Conservation (phyloP, 2,113 vertebrate genomes). For the Nansenia antarctica region DNA sequence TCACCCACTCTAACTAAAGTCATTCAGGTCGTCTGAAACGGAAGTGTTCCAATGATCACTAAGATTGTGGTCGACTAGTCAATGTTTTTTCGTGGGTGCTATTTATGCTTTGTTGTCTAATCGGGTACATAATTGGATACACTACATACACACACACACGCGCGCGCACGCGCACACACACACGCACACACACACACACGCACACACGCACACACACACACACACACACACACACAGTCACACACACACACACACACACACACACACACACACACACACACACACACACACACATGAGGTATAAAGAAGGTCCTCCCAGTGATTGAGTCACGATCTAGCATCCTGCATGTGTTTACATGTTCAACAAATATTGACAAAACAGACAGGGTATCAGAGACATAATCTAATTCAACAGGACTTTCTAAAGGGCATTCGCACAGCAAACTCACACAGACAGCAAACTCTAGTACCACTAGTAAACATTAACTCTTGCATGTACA, state of each 20-base stretch:
- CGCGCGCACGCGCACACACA: no score
- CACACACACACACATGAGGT: no score
- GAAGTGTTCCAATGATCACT: neutral
- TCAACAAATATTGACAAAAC: slow-evolving; percentile 27
- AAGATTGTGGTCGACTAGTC: no score
- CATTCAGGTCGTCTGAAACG: neutral
- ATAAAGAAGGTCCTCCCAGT: neutral
- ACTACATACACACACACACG: no score
- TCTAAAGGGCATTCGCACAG: neutral
- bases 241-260: no score
- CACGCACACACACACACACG: no score
- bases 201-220: no score
- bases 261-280: no score
- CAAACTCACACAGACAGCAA: slow-evolving; percentile 27
- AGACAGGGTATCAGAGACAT: slow-evolving; percentile 23
- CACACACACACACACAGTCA: no score
- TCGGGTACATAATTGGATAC: no score
- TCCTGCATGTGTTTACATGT: slow-evolving; percentile 16
- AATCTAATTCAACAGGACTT: slow-evolving; percentile 6
- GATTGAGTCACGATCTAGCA: neutral
- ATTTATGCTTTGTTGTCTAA: no score
- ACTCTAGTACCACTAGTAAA: neutral
- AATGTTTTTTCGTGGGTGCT: no score
- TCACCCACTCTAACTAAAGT: neutral
- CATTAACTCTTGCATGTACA: slow-evolving; percentile 1